Evolutionary conservation across 2,113 vertebrate genomes (phyloP), one percentile per base, ranked within the genome.

Genomic region (Tonatia bakeri): DNA sequence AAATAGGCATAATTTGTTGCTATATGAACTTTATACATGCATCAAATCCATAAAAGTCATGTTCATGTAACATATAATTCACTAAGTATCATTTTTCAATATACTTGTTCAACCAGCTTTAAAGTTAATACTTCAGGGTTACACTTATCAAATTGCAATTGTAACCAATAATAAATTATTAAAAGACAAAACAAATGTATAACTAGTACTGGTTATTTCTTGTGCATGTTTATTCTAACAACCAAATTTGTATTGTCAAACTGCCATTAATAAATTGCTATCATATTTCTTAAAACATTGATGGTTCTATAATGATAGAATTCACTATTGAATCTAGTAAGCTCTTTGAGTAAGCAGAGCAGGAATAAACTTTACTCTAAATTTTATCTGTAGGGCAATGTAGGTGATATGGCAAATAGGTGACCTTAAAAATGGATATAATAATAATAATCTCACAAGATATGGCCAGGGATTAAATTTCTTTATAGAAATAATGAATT

Each of bases 1-100:
- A 98, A 97, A 88, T 82, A 96, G 86, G 77, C 93, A 93, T 89
- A 92, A 93, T 91, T 98, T 97, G 87, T 97, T 97, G 87, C 86
- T 85, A 79, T 54, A 87, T 92, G n/a, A 97, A 97, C 91, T 83
- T 50, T 75, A 8, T 33, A 72, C 43, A 93, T 92, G 28, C 75
- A 83, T 54, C 65, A 43, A 96, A 94, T 91, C 80, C 59, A 67
- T 95, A 97, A 98, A 98, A 96, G 86, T 83, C 17, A 90, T 77
- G 50, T 76, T 92, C 43, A 82, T 36, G 38, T 79, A 72, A 54
- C 72, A 24, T 10, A 90, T 75, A 95, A 96, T 76, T 97, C 64
- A 89, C 70, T 95, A 76, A 96, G 38, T 61, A 96, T 97, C 76
- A 97, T 96, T 95, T 97, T 97, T 97, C 94, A 98, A 47, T 94